These are phyloP conservation scores for Charadrius vociferus DNA, from an alignment of 2,113 vertebrate species.

Conservation along the genomic window DNA sequence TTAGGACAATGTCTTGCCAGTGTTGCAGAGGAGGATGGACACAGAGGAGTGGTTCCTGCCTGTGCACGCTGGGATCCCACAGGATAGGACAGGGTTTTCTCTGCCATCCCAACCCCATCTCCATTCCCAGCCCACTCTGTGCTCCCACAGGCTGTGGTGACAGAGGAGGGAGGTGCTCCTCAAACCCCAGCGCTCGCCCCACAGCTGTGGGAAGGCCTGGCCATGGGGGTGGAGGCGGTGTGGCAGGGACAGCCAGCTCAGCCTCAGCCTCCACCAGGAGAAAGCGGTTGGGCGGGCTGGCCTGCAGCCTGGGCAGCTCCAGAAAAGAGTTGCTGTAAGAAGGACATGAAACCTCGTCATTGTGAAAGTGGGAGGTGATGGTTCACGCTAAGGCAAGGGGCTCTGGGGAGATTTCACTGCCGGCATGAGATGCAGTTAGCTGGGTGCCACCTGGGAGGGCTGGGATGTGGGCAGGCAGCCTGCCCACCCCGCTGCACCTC, in stretches of 20 bases:
- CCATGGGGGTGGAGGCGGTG: rapidly evolving
- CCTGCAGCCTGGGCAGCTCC: not conserved
- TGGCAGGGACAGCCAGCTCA: not conserved
- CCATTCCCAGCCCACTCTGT: not conserved
- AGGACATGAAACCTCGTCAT: not conserved
- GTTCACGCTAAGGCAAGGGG: not conserved
- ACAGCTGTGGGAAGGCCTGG: not conserved
- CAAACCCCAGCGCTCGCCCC: rapidly evolving
- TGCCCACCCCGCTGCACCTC: not conserved
- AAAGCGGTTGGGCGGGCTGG: not conserved
- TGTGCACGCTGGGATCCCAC: not conserved
- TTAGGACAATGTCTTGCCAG: rapidly evolving
- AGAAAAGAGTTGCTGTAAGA: not conserved
- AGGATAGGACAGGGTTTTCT: not conserved
- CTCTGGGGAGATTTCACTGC: not conserved
- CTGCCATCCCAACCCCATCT: not conserved
- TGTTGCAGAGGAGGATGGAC: not conserved
- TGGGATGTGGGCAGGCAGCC: not conserved
- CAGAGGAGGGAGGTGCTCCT: not conserved
- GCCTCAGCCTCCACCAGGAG: not conserved
- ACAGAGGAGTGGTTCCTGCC: not conserved
- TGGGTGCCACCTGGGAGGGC: rapidly evolving
- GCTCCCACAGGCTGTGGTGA: rapidly evolving
- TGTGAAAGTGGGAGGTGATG: not conserved
- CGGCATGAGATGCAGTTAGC: rapidly evolving